These are phyloP conservation scores for Heliangelus exortis DNA, from an alignment of 2,797 vertebrate genomes.

Conservation along the genomic window DNA sequence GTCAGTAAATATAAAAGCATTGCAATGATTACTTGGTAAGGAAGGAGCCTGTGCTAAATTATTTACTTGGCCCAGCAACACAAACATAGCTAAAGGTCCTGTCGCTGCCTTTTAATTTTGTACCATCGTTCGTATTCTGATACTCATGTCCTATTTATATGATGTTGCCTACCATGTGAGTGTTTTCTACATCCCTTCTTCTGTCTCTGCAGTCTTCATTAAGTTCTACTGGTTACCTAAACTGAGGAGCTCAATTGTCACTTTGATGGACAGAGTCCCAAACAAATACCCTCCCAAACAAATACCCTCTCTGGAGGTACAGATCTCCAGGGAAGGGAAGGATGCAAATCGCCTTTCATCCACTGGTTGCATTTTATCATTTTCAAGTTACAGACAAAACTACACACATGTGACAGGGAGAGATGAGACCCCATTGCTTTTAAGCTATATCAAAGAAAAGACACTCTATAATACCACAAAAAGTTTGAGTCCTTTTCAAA, in stretches of 20 bases:
- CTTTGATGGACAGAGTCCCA: not conserved
- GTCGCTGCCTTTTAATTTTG: not conserved
- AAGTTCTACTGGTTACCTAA: not conserved
- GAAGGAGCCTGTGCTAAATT: not conserved
- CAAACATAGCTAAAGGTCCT: not conserved
- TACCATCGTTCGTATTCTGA: not conserved
- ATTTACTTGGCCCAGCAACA: not conserved
- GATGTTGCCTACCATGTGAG: not conserved
- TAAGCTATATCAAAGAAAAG: not conserved
- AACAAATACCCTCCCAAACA: not conserved
- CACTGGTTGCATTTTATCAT: not conserved
- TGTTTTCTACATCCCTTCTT: not conserved
- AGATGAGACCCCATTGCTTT: not conserved
- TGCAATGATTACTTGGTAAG: not conserved
- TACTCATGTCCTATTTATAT: not conserved
- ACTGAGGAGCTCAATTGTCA: not conserved
- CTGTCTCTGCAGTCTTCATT: not conserved
- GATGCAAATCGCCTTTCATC: not conserved
- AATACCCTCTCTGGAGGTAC: not conserved
- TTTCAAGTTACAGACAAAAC: not conserved
- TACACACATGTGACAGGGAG: not conserved
- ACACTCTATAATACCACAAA: not conserved
- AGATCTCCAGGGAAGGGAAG: not conserved
- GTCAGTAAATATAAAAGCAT: not conserved
- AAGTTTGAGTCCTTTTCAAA: slow-evolving; percentile 21